Base-by-base conservation (phyloP, 2,797 vertebrate genomes). In the Acanthopagrus latus region DNA sequence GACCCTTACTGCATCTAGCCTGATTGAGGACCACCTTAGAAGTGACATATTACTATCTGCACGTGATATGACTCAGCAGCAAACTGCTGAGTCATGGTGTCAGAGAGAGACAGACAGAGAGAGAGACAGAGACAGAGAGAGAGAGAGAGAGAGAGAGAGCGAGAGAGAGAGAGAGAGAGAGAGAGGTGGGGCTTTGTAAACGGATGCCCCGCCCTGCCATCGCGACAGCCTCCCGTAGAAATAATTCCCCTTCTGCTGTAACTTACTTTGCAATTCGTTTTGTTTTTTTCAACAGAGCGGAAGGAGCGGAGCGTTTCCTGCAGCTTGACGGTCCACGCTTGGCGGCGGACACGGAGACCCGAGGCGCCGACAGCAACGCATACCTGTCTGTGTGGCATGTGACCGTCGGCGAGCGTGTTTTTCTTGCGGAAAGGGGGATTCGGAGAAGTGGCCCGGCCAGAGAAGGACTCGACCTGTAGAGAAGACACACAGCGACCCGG, bases 381-480 rank as follows among this genome's bases (percentile, higher is more conserved):
- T 64, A 60, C 54, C 65, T 64, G 74, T 47, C 54, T 7, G 80
- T 54, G 59, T 70, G 91, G 81, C 85, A 89, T 65, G 85, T 83
- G 86, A 87, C 86, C 59, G 62, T 4, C 1, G 46, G 69, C 66
- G 64, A 74, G 71, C 75, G 72, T 23, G 33, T 46, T 48, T 71
- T 50, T 23, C 23, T 2, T 5, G 33, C 71, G 38, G 38, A 41
- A 55, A 64, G 68, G 48, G 58, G 50, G n/a, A n/a, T n/a, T 1
- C 48, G 63, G 47, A 58, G 55, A 57, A 84, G 78, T 38, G 64
- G 11, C 78, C 78, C 25, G 76, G 64, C 51, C 46, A 73, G 81
- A 81, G 58, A 66, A 64, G 64, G 50, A 77, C 78, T 85, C 74
- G 82, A 85, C 80, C 84, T 70, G 80, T 60, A 46, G 60, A 48